These are phyloP conservation scores for Palaemon carinicauda DNA, from an alignment of 1,140 invertebrate species.

Conservation along the genomic window DNA sequence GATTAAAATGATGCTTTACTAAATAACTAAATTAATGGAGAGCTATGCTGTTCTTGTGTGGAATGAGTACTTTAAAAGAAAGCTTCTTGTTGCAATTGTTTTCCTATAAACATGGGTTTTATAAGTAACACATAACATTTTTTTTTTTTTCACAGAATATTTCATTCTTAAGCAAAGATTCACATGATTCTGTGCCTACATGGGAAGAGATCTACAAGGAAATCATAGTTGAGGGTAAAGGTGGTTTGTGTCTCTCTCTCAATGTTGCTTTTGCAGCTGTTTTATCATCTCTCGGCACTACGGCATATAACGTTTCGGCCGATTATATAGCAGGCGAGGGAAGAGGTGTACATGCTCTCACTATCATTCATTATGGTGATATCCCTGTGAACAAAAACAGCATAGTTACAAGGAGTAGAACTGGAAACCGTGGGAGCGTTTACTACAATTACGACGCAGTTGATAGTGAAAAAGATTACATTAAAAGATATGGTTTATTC, in stretches of 20 bases:
- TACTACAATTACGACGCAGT: background rate
- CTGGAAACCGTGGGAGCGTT: background rate
- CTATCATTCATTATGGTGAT: background rate
- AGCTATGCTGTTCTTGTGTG: too few species aligned
- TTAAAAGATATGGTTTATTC: background rate
- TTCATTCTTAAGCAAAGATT: conserved; percentile 5
- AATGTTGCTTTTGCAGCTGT: conserved; percentile 16
- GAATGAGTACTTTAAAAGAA: too few species aligned
- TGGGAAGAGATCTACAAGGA: conserved; percentile 7
- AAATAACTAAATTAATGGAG: too few species aligned
- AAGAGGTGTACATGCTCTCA: conserved; percentile 14
- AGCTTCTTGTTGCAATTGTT: background rate
- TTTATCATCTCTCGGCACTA: background rate
- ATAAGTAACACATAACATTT: too few species aligned
- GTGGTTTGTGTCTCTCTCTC: conserved; percentile 20
- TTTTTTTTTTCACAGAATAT: conserved; percentile 12
- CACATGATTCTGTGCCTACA: background rate
- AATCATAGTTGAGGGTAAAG: background rate
- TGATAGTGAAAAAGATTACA: background rate
- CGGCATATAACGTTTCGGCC: background rate
- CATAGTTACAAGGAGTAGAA: background rate
- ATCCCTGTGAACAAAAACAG: background rate
- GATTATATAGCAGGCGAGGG: conserved; percentile 19
- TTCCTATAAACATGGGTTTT: background rate
- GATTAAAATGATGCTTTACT: too few species aligned